Conservation (phyloP, 92 coral and sea anemone genomes). For the Epizoanthus illoricatus region DNA sequence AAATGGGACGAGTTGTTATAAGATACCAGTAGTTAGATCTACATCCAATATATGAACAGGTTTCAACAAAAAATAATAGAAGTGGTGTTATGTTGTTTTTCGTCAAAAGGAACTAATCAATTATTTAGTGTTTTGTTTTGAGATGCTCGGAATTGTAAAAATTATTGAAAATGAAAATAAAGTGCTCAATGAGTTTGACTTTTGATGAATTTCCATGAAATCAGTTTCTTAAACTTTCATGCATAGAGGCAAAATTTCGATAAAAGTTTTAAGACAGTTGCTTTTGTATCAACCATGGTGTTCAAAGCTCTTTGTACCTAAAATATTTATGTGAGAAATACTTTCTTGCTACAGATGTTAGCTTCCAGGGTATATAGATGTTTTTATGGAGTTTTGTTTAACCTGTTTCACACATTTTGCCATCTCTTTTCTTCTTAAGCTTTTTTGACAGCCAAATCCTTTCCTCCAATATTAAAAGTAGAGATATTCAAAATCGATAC, state of each 20-base stretch:
- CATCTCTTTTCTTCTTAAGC: no score
- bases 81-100: neutral
- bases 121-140: conserved; percentile 6
- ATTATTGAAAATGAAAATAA: neutral
- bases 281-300: neutral
- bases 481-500: neutral
- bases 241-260: neutral
- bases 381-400: neutral
- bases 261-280: neutral
- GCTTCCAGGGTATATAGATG: neutral
- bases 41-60: neutral
- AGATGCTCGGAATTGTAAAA: neutral
- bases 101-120: conserved; percentile 6
- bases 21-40: neutral
- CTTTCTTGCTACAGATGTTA: neutral
- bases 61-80: neutral
- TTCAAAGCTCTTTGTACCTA: neutral
- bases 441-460: no score
- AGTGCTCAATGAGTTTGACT: neutral
- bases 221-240: neutral
- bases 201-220: neutral
- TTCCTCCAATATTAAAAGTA: neutral
- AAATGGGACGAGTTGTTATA: no score
- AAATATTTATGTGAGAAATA: conserved; percentile 37
- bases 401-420: no score